These are phyloP conservation scores for Diadophis punctatus DNA, from an alignment of 2,113 vertebrate species.

Conservation along the genomic window DNA sequence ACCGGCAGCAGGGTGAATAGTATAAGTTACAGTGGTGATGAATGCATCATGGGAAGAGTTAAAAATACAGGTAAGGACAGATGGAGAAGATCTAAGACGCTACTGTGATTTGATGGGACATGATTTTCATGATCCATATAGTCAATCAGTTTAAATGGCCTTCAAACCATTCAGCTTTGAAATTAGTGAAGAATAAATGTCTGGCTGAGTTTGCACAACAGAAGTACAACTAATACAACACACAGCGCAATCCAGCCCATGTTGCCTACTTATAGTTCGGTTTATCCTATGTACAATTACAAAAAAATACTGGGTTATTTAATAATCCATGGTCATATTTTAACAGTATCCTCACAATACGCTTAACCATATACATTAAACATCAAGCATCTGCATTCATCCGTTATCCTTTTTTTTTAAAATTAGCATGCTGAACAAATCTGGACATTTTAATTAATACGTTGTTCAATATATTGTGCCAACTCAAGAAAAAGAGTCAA, in stretches of 20 bases:
- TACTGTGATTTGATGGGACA: neutral
- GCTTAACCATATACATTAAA: neutral
- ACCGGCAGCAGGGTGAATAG: neutral
- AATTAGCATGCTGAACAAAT: neutral
- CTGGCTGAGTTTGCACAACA: neutral
- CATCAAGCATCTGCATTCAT: neutral
- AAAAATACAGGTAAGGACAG: neutral
- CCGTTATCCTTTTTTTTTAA: neutral
- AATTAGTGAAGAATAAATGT: neutral
- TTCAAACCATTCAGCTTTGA: neutral
- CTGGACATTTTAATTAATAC: neutral
- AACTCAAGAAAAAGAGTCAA: neutral
- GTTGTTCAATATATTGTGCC: neutral
- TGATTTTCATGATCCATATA: neutral
- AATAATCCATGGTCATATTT: neutral
- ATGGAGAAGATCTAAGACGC: neutral
- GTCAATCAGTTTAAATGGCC: neutral
- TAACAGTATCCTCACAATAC: neutral
- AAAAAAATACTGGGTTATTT: neutral
- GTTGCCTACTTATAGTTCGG: neutral
- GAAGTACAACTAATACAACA: neutral
- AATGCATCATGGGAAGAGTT: neutral
- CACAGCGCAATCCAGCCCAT: neutral
- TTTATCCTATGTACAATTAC: neutral
- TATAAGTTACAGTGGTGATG: neutral